These are phyloP conservation scores for Volucella inflata DNA, from an alignment of 2,888 invertebrate genomes.

Conservation along the genomic window DNA sequence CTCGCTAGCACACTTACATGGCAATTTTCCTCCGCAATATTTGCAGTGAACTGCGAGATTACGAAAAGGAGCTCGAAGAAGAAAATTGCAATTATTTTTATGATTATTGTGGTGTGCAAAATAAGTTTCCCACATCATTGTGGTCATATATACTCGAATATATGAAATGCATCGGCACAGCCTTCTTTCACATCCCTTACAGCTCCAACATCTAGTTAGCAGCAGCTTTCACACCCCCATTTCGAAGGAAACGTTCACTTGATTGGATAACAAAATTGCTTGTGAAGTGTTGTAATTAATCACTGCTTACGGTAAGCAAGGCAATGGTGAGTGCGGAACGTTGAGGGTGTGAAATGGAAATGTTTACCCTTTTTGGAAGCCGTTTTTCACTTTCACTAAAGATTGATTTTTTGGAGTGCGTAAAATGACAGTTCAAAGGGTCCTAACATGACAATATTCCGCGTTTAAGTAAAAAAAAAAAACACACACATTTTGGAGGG, in stretches of 20 bases:
- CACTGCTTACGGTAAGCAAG: conserved; percentile 23
- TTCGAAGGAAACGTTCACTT: conserved; percentile 24
- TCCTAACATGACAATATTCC: conserved; percentile 29
- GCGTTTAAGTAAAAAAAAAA: neutral
- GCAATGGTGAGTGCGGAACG: neutral
- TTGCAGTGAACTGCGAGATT: neutral
- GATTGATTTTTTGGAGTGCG: conserved; percentile 53
- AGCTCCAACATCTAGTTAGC: neutral
- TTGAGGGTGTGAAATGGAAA: conserved; percentile 1
- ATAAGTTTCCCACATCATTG: conserved; percentile 55
- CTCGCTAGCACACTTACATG: conserved; percentile 3
- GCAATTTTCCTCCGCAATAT: conserved; percentile 11
- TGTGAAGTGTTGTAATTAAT: conserved; percentile 61
- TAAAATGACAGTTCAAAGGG: conserved; percentile 56
- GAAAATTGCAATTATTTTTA: conserved; percentile 65
- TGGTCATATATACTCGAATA: too few species aligned
- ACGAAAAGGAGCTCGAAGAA: conserved; percentile 23
- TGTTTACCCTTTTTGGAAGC: conserved; percentile 13
- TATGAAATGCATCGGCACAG: conserved; percentile 29
- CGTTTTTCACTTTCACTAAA: conserved; percentile 1
- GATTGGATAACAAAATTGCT: conserved; percentile 50
- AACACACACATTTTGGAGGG: conserved; percentile 28
- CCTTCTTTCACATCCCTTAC: neutral
- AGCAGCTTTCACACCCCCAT: neutral
- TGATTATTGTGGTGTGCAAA: conserved; percentile 67